Percentiles rank a stretch among this genome's conserved stretches.
Conservation (phyloP, 35 echinoderm and acorn worm species). For the Ophioderma brevispina region DNA sequence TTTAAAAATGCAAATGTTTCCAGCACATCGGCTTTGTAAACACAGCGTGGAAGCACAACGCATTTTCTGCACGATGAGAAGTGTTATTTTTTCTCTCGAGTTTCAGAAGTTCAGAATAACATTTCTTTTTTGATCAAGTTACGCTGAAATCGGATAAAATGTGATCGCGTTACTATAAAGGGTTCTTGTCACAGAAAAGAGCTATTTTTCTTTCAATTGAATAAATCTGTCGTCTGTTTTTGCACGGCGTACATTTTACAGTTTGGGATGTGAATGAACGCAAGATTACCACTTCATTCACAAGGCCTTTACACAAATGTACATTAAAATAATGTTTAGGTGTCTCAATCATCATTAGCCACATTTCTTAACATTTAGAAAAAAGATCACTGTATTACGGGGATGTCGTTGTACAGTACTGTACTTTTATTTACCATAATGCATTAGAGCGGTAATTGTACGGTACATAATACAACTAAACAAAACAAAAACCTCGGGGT, state of each 20-base stretch:
- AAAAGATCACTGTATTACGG: not conserved
- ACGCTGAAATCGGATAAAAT: not conserved
- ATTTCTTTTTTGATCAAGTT: not conserved
- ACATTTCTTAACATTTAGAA: too few relatives aligned
- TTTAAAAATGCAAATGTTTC: not conserved
- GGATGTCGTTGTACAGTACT: not conserved
- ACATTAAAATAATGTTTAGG: too few relatives aligned
- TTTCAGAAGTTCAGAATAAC: not conserved
- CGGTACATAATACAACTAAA: not conserved
- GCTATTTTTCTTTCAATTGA: not conserved
- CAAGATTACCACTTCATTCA: too few relatives aligned
- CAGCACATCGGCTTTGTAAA: not conserved
- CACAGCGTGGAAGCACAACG: not conserved
- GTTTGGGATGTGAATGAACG: too few relatives aligned
- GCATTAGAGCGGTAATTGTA: not conserved
- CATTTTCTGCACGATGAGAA: not conserved
- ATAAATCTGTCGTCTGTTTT: not conserved
- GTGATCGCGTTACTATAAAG: not conserved
- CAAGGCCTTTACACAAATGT: too few relatives aligned
- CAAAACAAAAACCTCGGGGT: constrained; percentile 5
- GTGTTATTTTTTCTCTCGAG: not conserved
- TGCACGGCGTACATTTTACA: too few relatives aligned
- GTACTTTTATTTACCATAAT: not conserved
- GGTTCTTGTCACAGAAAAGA: not conserved
- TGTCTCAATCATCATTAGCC: too few relatives aligned